Conservation (phyloP, 1,140 invertebrate genomes). For the Vanessa tameamea region DNA sequence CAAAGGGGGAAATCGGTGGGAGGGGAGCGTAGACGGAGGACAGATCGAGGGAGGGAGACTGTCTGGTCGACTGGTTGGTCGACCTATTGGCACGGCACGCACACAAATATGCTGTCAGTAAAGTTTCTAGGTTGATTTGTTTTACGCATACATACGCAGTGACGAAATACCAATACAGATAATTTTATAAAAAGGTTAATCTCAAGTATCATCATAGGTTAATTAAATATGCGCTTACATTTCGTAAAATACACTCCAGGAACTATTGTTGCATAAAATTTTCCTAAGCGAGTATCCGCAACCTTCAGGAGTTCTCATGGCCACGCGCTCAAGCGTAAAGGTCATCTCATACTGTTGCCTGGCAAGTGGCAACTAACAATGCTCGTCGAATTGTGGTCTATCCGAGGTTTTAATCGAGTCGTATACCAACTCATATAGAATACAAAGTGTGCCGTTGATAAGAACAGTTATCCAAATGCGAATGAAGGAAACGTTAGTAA, state of each 20-base stretch:
- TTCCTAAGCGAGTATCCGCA: constrained; percentile 46
- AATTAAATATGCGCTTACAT: neutral
- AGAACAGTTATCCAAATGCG: constrained; percentile 24
- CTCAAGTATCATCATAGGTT: neutral
- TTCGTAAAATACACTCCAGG: constrained; percentile 26
- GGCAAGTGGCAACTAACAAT: constrained; percentile 51
- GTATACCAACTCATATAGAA: constrained; percentile 6
- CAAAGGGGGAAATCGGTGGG: constrained; percentile 57
- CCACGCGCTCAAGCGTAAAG: constrained; percentile 69
- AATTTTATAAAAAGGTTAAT: constrained; percentile 24
- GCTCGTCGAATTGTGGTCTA: constrained; percentile 40
- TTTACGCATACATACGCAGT: constrained; percentile 46
- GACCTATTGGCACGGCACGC: constrained; percentile 74
- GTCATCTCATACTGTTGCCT: constrained; percentile 60
- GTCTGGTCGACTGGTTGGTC: constrained; percentile 78
- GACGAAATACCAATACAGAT: constrained; percentile 23
- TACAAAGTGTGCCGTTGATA: constrained; percentile 28
- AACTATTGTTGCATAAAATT: neutral
- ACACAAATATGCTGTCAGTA: constrained; percentile 61
- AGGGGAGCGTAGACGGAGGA: constrained; percentile 68
- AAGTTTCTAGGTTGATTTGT: constrained; percentile 70
- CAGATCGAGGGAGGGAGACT: constrained; percentile 71
- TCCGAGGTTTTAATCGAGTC: constrained; percentile 8
- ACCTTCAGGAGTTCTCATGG: constrained; percentile 75
- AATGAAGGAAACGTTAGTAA: constrained; percentile 34